Evolutionary conservation across 2,113 vertebrate genomes (phyloP), one percentile per base, ranked within the genome.

Genomic region (Corapipo altera): DNA sequence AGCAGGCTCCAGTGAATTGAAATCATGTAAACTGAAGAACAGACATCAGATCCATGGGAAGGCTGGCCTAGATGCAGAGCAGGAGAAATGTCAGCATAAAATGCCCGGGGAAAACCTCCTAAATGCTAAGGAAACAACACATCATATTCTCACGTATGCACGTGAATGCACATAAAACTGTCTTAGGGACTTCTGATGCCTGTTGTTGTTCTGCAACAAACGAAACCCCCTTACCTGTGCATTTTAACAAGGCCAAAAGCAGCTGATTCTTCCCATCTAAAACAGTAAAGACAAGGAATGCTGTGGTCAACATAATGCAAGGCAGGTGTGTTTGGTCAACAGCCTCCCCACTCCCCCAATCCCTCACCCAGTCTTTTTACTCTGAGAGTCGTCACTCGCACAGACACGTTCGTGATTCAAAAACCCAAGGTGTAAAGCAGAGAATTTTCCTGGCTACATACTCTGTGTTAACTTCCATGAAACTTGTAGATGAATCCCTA

Each of bases 251-350:
- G 79, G 99, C 99, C 98, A 99, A 96, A 76, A 99, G 98, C 32
- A 99, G 98, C 95, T 99, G 99, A 97, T 99, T 99, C 98, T 99
- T 99, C 69, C 99, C 99, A 96, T 99, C 99, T 99, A 96, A 41
- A 97, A 97, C 15, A 88, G 67, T 24, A 27, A 92, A 95, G 76
- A 82, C 79, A 86, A 95, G 75, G 54, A 86, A 73, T 15, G 15
- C 7, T 79, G 5, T 48, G 23, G 32, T 92, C 49, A 80, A 22
- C 23, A 23, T 9, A 22, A 52, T 18, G 54, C 15, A 48, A 44
- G 32, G 46, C 3, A 86, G 64, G 64, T 65, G 18, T 44, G 71
- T 49, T 30, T 69, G 22, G 12, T 85, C 39, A 85, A 67, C 18
- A 51, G 62, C 24, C 9, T 61, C 44, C 51, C 69, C 81, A 54